Evolutionary conservation across 1,140 invertebrate species (phyloP), one percentile per base, ranked within the genome.

Genomic region (Cryptotermes secundus): DNA sequence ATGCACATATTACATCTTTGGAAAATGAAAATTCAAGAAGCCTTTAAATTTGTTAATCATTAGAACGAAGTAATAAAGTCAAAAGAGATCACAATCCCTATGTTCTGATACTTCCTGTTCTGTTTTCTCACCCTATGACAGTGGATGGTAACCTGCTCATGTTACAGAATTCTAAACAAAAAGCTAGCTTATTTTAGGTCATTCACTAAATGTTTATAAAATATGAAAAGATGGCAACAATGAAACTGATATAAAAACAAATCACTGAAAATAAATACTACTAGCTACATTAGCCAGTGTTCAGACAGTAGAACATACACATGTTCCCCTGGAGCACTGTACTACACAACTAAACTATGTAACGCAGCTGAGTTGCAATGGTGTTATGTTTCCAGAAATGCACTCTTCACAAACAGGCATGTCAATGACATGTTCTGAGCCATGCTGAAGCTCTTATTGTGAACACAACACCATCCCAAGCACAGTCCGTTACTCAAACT

Each of bases 191-290:
- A 59, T n/a, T 59, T 19, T 19, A 59, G 26, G 79, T 83, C 79
- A 83, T 65, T 35, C 83, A 36, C 65, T 83, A 83, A 59, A 59
- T 36, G 35, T 83, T 3, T 84, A 83, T 84, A 59, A 82, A 82
- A 82, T 72, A 85, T 36, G 83, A 82, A 84, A 83, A 85, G 22
- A 34, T 84, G 36, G 36, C 34, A 72, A 80, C 14, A 84, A 45
- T 42, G 19, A 19, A 83, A 72, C 16, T 72, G 59, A n/a, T 26
- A n/a, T 72, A 31, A 72, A 72, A 72, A 72, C 26, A 72, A 72
- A 31, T 72, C 31, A 72, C 59, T 72, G 59, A 16, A 26, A 26
- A 72, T 16, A 31, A 26, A 31, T 72, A 72, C 26, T 31, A 72
- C 59, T 72, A 72, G 59, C 59, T 72, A 72, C 59, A 72, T n/a